Base-by-base conservation (phyloP, 2,888 invertebrate species). In the Sarcophaga rosellei region DNA sequence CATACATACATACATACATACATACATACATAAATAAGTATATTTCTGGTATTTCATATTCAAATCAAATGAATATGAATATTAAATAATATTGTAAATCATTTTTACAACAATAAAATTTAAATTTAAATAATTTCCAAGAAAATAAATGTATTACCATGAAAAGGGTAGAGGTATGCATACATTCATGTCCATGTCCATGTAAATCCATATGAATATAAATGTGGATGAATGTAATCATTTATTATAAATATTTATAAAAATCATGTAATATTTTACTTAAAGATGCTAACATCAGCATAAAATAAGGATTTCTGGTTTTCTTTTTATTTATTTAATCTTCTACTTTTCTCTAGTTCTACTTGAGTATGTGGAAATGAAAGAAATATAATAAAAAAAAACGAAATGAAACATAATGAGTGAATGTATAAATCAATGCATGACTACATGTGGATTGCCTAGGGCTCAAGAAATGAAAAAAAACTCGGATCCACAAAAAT, bases 211-310 rank as follows among this genome's bases (percentile, higher is more conserved):
- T 47, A 53, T 74, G 3, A 74, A 74, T 61, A 75, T 72, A 63
- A 72, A 63, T 47, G 66, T 69, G 68, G 8, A 8, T 35, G 35
- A 8, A 35, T 35, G 35, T 6, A 66, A 76, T 82, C 69, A 76
- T 85, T 82, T 85, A 66, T 82, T 77, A 80, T 77, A 82, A 77
- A 74, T 81, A 72, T 66, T 47, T 68, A 79, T 65, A 75, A 81
- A 75, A 84, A 75, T 35, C 35, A 35, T 79, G 68, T 84, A 70
- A 53, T 57, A 76, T 86, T 83, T 68, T 63, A 78, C 62, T 79
- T 82, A 62, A 72, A 82, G 62, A 25, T 81, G 86, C 84, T 47
- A 69, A 79, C 81, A 75, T 84, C 86, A 81, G 84, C 86, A 86
- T 47, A 84, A 78, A 66, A 74, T 59, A 20, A 45, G 12, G 20